Evolutionary conservation across 1,140 invertebrate species (phyloP).

Genomic region (Antheraea mylitta): DNA sequence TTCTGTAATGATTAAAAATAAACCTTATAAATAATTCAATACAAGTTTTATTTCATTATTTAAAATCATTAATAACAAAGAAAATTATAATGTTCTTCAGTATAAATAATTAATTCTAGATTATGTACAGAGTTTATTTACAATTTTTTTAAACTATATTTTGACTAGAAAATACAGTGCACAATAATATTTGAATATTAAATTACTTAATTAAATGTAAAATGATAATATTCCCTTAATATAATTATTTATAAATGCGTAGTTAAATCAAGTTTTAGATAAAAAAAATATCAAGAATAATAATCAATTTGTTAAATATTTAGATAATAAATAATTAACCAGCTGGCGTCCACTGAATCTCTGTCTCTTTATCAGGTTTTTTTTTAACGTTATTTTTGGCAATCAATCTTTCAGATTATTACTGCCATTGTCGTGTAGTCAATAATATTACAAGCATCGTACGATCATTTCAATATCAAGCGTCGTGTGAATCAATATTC

Average conservation of each 20-base stretch:
- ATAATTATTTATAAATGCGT: not conserved
- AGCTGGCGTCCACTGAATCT: too few species aligned
- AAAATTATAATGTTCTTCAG: not conserved
- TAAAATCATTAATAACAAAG: slow-evolving; percentile 22
- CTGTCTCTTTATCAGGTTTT: too few species aligned
- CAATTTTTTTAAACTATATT: slow-evolving; percentile 3
- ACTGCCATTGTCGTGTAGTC: too few species aligned
- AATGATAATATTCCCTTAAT: not conserved
- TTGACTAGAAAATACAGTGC: slow-evolving; percentile 29
- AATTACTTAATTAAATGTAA: not conserved
- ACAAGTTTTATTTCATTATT: slow-evolving; percentile 28
- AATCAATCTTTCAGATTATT: too few species aligned
- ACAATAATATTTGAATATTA: not conserved
- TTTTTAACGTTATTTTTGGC: too few species aligned
- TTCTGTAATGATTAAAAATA: slow-evolving; percentile 25
- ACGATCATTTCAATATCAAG: too few species aligned
- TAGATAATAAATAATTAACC: too few species aligned
- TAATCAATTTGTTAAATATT: too few species aligned
- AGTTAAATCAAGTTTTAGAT: too few species aligned
- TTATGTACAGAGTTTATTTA: not conserved
- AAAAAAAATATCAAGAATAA: too few species aligned
- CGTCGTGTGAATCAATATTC: too few species aligned
- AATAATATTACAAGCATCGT: too few species aligned
- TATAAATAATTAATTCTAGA: not conserved
- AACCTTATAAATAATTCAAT: slow-evolving; percentile 24